Evolutionary conservation across 1,140 invertebrate species (phyloP).

Genomic region (Acromyrmex heyeri): DNA sequence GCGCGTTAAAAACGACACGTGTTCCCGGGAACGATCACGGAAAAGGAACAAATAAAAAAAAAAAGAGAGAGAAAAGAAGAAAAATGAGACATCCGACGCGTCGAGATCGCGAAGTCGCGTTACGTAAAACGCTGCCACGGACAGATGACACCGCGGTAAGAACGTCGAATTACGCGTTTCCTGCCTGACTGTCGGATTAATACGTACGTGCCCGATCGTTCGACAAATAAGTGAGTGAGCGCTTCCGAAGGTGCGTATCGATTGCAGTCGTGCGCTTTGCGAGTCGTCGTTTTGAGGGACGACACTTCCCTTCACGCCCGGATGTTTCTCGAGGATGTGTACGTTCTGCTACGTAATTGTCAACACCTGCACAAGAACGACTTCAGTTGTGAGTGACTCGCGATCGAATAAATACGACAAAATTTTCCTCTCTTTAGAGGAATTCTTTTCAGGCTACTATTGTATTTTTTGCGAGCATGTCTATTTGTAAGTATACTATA

Average conservation of each 20-base stretch:
- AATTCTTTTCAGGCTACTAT: neutral
- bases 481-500: neutral
- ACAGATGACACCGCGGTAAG: slow-evolving; percentile 73
- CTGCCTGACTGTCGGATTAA: slow-evolving; percentile 62
- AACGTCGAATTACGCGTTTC: slow-evolving; percentile 75
- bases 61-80: slow-evolving; percentile 16
- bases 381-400: neutral
- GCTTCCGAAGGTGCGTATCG: slow-evolving; percentile 23
- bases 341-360: neutral
- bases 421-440: neutral
- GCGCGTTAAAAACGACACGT: slow-evolving; percentile 65
- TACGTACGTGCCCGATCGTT: slow-evolving; percentile 61
- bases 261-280: slow-evolving; percentile 32
- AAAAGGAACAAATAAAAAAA: neutral
- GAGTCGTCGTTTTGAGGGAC: slow-evolving; percentile 12
- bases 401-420: neutral
- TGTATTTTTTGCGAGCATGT: neutral
- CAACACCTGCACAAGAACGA: neutral
- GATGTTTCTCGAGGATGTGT: slow-evolving; percentile 14
- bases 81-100: slow-evolving; percentile 28
- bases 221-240: slow-evolving; percentile 34
- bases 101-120: slow-evolving; percentile 60
- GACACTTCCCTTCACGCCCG: slow-evolving; percentile 27
- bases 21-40: slow-evolving; percentile 22
- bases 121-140: slow-evolving; percentile 73